These are phyloP conservation scores for Macropus fuliginosus DNA, from an alignment of 2,797 vertebrate species.

Conservation along the genomic window DNA sequence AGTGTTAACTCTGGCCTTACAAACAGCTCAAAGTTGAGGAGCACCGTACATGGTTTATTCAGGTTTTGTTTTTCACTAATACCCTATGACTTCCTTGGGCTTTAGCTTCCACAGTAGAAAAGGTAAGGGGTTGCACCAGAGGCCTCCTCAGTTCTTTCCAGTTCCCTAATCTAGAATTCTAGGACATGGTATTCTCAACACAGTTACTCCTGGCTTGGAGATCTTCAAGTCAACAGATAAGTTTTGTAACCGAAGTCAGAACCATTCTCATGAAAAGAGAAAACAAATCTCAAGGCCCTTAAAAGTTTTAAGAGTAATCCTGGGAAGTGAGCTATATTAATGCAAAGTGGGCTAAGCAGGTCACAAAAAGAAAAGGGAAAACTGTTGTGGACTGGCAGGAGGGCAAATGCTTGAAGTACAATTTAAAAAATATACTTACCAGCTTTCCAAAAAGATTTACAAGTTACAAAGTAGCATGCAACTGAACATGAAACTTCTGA, in stretches of 20 bases:
- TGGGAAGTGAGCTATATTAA: slow-evolving; percentile 18
- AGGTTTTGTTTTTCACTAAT: not conserved
- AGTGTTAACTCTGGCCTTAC: slow-evolving; percentile 35
- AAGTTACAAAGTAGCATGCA: slow-evolving; percentile 45
- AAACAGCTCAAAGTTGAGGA: not conserved
- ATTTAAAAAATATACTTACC: slow-evolving; percentile 42
- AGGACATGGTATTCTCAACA: not conserved
- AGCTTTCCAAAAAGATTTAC: slow-evolving; percentile 62
- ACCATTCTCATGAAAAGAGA: slow-evolving; percentile 6
- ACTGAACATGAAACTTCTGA: not conserved
- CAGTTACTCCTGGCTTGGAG: not conserved
- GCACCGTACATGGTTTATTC: not conserved
- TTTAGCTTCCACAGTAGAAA: not conserved
- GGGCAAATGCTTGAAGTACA: not conserved
- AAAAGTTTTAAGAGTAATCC: slow-evolving; percentile 37
- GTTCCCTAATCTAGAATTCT: not conserved
- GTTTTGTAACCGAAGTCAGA: slow-evolving; percentile 33
- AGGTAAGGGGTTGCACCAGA: not conserved
- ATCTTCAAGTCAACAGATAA: not conserved
- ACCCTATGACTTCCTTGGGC: not conserved
- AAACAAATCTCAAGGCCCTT: not conserved
- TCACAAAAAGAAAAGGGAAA: not conserved
- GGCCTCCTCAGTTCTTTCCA: not conserved
- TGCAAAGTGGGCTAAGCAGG: not conserved
- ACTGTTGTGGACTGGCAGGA: not conserved